Conservation (phyloP, 2,888 invertebrate species). For the Ecdyonurus torrentis region DNA sequence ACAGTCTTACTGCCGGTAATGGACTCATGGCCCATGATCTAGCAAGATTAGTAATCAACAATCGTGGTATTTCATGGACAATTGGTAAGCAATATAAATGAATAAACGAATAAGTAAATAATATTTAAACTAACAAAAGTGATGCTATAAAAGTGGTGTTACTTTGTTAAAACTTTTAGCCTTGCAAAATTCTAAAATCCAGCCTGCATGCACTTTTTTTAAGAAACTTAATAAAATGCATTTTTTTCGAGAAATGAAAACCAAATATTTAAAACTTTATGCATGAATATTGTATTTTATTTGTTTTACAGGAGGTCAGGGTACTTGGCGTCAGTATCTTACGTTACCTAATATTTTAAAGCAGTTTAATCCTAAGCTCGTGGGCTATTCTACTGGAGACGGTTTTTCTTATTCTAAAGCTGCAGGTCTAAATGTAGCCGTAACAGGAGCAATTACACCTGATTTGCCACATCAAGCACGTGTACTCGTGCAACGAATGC, state of each 20-base stretch:
- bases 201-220: background rate
- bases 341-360: constrained; percentile 12
- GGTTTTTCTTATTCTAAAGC: constrained; percentile 9
- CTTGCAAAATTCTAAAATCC: background rate
- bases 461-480: constrained; percentile 39
- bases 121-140: too few species aligned
- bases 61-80: constrained; percentile 20
- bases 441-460: constrained; percentile 36
- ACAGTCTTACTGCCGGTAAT: constrained; percentile 12
- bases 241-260: too few species aligned
- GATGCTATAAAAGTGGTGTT: background rate
- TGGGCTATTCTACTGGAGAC: constrained; percentile 18
- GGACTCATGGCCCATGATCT: constrained; percentile 14
- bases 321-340: constrained; percentile 10
- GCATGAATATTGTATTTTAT: too few species aligned
- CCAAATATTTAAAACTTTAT: too few species aligned
- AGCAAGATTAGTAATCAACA: constrained; percentile 12
- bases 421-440: constrained; percentile 41
- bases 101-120: too few species aligned
- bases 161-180: background rate
- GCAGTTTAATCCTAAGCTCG: constrained; percentile 14
- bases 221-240: too few species aligned
- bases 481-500: constrained; percentile 33
- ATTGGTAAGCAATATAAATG: constrained; percentile 17
- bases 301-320: constrained; percentile 12